Base-by-base conservation (phyloP, 2,888 invertebrate genomes). In the Steromphala cineraria region DNA sequence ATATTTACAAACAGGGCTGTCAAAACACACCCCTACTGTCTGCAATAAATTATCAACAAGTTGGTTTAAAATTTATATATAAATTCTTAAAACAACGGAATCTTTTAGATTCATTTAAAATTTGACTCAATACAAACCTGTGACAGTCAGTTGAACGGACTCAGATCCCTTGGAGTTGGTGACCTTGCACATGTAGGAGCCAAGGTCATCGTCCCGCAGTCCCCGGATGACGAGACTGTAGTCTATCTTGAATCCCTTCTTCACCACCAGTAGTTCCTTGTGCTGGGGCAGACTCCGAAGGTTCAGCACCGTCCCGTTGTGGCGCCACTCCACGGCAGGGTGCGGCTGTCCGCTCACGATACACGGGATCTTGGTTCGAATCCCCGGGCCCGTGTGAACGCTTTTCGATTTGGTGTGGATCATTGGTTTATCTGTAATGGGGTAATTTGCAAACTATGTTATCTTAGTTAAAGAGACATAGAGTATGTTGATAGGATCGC, bases 261-360 rank as follows among this genome's bases (percentile, higher is more conserved):
- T 46, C 3, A 53, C 15, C 1, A 46, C 24, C 19, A 55, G n/a
- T 3, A 81, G 36, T 53, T 81, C 74, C 56, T 55, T 78, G 74
- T 78, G 67, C 52, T 81, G 74, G 3, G 81, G 74, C 2, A 78
- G 74, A n/a, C 74, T 36, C 46, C 81, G 21, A 1, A 81, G 78
- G 28, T 62, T 53, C 1, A 81, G 17, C 21, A 53, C 19, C 2
- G 67, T 55, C 17, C 78, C 81, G 56, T 81, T 81, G 78, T 81
- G 81, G n/a, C 24, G 52, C 81, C 81, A 81, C 52, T 53, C 71
- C 13, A 81, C 74, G 15, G 21, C 19, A 0, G 81, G 81, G 40
- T 55, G 19, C 5, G 81, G 81, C 52, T 81, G 81, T 21, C 78
- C 81, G 19, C 78, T 78, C 13, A 71, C 81, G 28, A 81, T 36